A percentile compares a stretch with the other conserved stretches of the same genome.
phyloP scores from a whole-genome alignment of 2,113 vertebrate species.

The Tauraco erythrolophus region DNA sequence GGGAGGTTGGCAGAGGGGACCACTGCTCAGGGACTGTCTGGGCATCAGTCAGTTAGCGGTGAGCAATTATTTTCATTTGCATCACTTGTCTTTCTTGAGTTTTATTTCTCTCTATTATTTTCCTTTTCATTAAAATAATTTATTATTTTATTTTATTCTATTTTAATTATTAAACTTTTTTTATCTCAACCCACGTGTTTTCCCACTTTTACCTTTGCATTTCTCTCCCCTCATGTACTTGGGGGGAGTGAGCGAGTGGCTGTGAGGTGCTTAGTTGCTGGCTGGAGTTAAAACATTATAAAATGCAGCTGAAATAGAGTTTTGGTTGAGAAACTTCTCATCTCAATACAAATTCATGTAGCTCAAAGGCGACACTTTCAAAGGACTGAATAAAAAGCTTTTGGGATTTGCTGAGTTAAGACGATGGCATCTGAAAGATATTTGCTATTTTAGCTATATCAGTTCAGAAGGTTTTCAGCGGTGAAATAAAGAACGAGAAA shows the following conservation, averaged over 20 bases:
- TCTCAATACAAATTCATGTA: neutral
- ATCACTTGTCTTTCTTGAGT: neutral
- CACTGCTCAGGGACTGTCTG: rapidly evolving
- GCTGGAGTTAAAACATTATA: neutral
- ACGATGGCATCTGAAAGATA: neutral
- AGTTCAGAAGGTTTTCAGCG: neutral
- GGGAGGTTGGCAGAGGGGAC: rapidly evolving
- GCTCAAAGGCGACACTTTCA: neutral
- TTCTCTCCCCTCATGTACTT: rapidly evolving
- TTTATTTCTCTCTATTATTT: neutral
- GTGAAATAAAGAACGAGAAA: neutral
- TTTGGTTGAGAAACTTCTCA: neutral
- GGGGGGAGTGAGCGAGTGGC: rapidly evolving
- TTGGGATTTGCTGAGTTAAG: neutral
- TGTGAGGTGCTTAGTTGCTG: neutral
- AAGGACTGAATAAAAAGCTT: neutral
- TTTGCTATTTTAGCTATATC: neutral
- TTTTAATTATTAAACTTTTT: neutral
- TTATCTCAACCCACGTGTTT: neutral
- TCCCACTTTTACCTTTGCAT: neutral
- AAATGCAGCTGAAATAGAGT: neutral
- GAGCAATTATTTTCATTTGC: neutral
- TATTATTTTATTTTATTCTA: neutral
- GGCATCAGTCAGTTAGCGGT: rapidly evolving
- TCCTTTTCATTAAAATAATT: neutral